phyloP scores from a whole-genome alignment of 2,888 invertebrate species.

The Sycophila texana region DNA sequence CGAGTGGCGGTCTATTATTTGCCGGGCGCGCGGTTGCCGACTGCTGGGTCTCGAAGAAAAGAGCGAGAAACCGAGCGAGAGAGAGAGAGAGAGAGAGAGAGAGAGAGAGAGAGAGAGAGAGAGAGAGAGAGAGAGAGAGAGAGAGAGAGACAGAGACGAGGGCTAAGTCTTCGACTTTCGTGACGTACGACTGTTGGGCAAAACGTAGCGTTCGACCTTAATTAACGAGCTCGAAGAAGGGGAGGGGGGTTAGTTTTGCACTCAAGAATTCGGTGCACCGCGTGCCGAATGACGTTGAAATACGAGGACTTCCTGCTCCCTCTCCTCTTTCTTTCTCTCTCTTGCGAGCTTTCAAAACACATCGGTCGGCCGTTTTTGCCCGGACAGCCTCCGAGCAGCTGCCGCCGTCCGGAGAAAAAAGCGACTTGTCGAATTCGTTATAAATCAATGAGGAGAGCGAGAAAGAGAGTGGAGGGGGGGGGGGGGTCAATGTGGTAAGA shows the following conservation, averaged over 20 bases:
- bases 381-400: not conserved
- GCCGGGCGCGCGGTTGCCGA: constrained; percentile 9
- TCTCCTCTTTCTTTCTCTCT: not conserved
- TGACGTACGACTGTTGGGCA: constrained; percentile 60
- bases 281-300: constrained; percentile 58
- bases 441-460: constrained; percentile 22
- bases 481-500: not conserved
- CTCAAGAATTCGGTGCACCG: constrained; percentile 58
- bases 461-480: too few species aligned
- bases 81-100: not conserved
- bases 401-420: not conserved
- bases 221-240: constrained; percentile 60
- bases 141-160: too few species aligned
- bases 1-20: constrained; percentile 60
- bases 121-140: constrained; percentile 22
- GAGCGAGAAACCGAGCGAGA: not conserved
- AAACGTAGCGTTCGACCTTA: constrained; percentile 61
- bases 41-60: constrained; percentile 3
- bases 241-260: constrained; percentile 49
- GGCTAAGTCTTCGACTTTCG: constrained; percentile 58
- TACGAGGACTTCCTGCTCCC: constrained; percentile 52
- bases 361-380: constrained; percentile 25
- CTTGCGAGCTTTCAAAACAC: constrained; percentile 41
- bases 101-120: not conserved
- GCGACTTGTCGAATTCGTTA: constrained; percentile 28